Percentiles rank a stretch among this genome's conserved stretches.
phyloP scores from a whole-genome alignment of 2,113 vertebrate genomes.

The Gopherus flavomarginatus region DNA sequence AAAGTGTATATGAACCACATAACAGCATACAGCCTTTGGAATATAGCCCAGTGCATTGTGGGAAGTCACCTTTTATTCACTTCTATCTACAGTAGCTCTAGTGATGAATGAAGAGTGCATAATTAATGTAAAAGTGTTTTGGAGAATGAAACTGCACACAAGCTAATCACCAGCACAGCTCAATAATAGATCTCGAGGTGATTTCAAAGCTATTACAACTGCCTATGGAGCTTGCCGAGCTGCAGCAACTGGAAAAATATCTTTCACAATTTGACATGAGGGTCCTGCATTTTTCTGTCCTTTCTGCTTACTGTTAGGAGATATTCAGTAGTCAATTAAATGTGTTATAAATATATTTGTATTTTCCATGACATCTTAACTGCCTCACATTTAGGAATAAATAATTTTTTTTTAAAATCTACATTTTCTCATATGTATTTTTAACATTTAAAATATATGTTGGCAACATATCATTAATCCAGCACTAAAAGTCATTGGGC shows the following conservation, averaged over 20 bases:
- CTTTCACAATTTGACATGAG: conserved; percentile 50
- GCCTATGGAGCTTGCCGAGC: conserved; percentile 62
- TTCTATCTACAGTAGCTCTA: neutral
- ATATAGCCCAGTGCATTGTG: neutral
- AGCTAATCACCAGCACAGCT: conserved; percentile 43
- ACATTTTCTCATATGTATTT: neutral
- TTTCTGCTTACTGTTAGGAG: neutral
- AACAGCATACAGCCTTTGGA: neutral
- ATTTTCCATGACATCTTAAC: conserved; percentile 16
- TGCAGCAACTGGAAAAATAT: conserved; percentile 24
- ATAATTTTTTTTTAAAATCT: neutral
- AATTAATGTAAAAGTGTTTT: conserved; percentile 39
- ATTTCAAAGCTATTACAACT: conserved; percentile 53
- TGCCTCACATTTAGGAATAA: neutral
- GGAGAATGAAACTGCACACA: conserved; percentile 34
- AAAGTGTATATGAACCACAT: neutral
- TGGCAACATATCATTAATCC: neutral
- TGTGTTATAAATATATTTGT: neutral
- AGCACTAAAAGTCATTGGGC: neutral
- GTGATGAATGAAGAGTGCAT: conserved; percentile 28
- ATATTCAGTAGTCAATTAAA: neutral
- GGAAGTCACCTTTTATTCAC: conserved; percentile 7
- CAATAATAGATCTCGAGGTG: conserved; percentile 7
- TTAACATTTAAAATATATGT: neutral
- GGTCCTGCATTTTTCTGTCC: neutral